These are phyloP conservation scores for Alcedo quadribrachys DNA, from an alignment of 2,797 vertebrate genomes.

Conservation along the genomic window DNA sequence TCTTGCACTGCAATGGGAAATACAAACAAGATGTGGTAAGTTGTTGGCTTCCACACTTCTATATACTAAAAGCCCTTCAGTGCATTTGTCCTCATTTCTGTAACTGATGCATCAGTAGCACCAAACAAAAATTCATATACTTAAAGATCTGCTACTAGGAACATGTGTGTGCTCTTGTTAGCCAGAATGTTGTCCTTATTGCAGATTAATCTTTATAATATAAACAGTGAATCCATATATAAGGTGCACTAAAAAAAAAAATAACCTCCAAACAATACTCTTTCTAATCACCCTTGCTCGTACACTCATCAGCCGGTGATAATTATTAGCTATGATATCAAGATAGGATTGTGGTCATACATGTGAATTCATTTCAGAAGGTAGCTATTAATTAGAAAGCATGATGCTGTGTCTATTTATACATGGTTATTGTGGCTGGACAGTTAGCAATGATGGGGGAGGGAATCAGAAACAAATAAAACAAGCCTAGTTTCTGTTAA, in stretches of 20 bases:
- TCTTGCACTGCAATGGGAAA: background rate
- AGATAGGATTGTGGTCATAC: background rate
- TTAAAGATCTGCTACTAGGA: background rate
- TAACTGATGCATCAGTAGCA: background rate
- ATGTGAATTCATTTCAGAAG: slow-evolving; percentile 43
- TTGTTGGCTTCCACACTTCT: background rate
- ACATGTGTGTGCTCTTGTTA: background rate
- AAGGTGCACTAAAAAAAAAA: background rate
- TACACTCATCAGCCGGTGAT: background rate
- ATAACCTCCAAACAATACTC: background rate
- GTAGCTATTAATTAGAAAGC: slow-evolving; percentile 22
- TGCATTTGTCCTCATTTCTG: background rate
- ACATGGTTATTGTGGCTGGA: background rate
- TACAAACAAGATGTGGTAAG: background rate
- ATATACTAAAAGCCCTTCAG: background rate
- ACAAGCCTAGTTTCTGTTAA: background rate
- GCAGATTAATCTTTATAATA: background rate
- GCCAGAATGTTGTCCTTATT: background rate
- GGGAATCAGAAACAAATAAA: background rate
- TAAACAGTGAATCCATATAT: slow-evolving; percentile 27
- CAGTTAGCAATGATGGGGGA: background rate
- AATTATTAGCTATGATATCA: slow-evolving; percentile 26
- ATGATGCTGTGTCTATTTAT: slow-evolving; percentile 34
- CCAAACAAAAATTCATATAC: background rate
- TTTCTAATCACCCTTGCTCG: slow-evolving; percentile 41